These are phyloP conservation scores for Mesoclemmys tuberculata DNA, from an alignment of 2,113 vertebrate genomes.

Conservation along the genomic window DNA sequence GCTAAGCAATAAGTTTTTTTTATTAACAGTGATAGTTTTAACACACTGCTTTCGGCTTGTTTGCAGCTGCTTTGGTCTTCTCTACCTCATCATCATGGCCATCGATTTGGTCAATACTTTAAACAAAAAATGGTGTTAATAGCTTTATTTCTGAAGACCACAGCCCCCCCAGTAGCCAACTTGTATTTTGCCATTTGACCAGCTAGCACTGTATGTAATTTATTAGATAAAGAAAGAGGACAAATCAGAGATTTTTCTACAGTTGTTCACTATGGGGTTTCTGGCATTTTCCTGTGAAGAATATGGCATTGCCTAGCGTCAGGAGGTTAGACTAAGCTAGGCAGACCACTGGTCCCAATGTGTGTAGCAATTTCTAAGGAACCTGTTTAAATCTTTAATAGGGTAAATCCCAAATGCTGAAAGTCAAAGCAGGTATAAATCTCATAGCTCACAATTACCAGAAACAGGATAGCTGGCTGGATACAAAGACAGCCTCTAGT, in stretches of 20 bases:
- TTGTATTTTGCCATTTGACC: background rate
- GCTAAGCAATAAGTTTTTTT: no score
- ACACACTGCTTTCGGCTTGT: no score
- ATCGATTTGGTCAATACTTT: background rate
- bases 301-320: background rate
- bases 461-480: fast-evolving
- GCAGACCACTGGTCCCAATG: background rate
- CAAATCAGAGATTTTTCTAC: background rate
- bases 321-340: background rate
- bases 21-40: no score
- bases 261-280: background rate
- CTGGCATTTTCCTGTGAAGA: background rate
- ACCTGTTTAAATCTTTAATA: background rate
- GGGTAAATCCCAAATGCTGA: background rate
- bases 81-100: no score
- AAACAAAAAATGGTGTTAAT: background rate
- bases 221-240: background rate
- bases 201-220: background rate
- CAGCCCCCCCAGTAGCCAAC: background rate
- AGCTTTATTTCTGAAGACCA: background rate
- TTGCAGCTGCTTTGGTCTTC: background rate
- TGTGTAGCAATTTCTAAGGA: background rate
- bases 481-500: fast-evolving
- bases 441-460: background rate
- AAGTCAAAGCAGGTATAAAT: background rate